Evolutionary conservation across 2,113 vertebrate genomes (phyloP).

Genomic region (Gasterosteus aculeatus): DNA sequence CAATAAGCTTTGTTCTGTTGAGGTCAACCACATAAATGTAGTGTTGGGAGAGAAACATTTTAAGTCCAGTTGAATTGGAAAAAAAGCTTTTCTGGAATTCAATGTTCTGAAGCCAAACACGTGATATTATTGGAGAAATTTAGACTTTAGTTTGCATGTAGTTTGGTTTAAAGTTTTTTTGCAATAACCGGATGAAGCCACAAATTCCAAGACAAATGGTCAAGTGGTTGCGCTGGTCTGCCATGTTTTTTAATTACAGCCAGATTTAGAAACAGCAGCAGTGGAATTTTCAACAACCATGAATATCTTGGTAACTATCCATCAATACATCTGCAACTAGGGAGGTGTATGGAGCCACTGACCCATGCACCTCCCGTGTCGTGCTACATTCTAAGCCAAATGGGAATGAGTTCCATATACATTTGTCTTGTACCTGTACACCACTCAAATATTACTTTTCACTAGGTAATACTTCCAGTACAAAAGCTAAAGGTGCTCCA

Average conservation of each 20-base stretch:
- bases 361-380: background rate
- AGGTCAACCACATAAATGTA: conserved; percentile 20
- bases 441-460: background rate
- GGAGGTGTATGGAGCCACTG: background rate
- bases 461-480: background rate
- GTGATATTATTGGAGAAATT: background rate
- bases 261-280: background rate
- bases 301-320: background rate
- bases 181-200: background rate
- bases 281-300: background rate
- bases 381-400: background rate
- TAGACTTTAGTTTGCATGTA: background rate
- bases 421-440: background rate
- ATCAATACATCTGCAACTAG: background rate
- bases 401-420: background rate
- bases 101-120: background rate
- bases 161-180: background rate
- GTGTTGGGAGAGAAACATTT: background rate
- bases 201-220: background rate
- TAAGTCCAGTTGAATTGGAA: conserved; percentile 3
- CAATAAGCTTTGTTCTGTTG: conserved; percentile 37
- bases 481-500: background rate
- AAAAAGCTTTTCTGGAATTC: background rate
- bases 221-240: background rate
- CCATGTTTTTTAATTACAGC: conserved; percentile 16